Base-by-base conservation (phyloP, 2,797 vertebrate species). In the Furcifer pardalis region DNA sequence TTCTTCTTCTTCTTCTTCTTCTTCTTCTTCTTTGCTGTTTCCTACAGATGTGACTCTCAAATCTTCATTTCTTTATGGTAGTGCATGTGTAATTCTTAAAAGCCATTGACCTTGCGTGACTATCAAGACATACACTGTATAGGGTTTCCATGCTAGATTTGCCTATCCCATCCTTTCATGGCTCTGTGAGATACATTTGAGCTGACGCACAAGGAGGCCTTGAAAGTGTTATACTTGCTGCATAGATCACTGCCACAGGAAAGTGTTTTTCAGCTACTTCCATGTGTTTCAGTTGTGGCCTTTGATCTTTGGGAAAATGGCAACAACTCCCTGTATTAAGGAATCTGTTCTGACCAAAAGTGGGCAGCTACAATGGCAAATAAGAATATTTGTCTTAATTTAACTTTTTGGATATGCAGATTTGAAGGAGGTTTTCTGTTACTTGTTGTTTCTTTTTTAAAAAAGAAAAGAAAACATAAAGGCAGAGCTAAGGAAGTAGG, bases 401-500 rank as follows among this genome's bases (percentile, higher is more conserved):
- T 49, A 25, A 63, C 23, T 65, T 87, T 88, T 73, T 77, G 56
- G 79, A 91, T 85, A 60, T 79, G 0, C 83, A 86, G 74, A 42
- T 91, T 87, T 59, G 12, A 79, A 71, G 72, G 63, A 21, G 83
- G 52, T 71, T 91, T 92, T 82, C 56, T 81, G 76, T 68, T 75
- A 35, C 90, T 72, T 88, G 85, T 84, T 84, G 63, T 77, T 84
- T 42, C 44, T 30, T 17, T 86, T 82, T 56, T 56, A 30, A 2
- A n/a, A 0, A 1, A 80, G 88, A 77, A 76, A 88, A 35, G 81
- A 82, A 74, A 90, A 72, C 60, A 82, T 91, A 87, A 91, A 91
- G 81, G 75, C 42, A 89, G 80, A 91, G 84, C 86, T 87, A 88
- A 92, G 90, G 66, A 80, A 88, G 69, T 90, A 88, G 90, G 88